Evolutionary conservation across 2,113 vertebrate genomes (phyloP).

Genomic region (Cebidichthys violaceus): DNA sequence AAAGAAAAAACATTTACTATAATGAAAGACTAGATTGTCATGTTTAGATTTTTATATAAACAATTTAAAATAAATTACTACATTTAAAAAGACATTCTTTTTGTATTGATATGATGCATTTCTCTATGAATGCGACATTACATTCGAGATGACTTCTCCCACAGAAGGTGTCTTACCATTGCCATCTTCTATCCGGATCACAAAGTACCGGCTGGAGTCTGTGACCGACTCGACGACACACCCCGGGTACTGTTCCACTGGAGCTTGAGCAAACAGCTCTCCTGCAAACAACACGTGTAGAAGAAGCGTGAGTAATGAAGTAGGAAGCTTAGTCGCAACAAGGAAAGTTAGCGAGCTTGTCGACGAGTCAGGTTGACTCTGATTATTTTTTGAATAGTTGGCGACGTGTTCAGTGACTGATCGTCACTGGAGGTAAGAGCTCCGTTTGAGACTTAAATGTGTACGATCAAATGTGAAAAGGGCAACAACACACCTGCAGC

Average conservation of each 20-base stretch:
- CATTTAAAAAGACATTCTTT: not conserved
- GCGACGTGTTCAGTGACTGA: not conserved
- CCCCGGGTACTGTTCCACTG: conserved; percentile 94
- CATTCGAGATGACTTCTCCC: not conserved
- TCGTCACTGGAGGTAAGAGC: not conserved
- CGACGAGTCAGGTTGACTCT: not conserved
- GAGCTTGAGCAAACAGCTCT: conserved; percentile 95
- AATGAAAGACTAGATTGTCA: not conserved
- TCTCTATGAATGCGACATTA: not conserved
- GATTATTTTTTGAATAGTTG: not conserved
- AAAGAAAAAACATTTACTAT: not conserved
- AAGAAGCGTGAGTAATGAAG: not conserved
- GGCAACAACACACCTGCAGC: not conserved
- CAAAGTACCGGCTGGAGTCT: conserved; percentile 97
- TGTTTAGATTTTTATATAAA: not conserved
- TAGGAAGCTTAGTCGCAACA: not conserved
- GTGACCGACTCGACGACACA: conserved; percentile 89
- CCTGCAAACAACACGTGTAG: conserved; percentile 82
- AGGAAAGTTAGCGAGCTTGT: not conserved
- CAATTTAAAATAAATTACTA: not conserved
- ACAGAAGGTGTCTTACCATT: conserved; percentile 83
- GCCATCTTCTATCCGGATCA: conserved; percentile 92
- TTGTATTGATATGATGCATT: not conserved
- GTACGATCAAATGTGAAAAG: not conserved
- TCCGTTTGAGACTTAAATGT: not conserved